These are phyloP conservation scores for Lacerta viridis DNA, from an alignment of 2,797 vertebrate species.

Conservation along the genomic window DNA sequence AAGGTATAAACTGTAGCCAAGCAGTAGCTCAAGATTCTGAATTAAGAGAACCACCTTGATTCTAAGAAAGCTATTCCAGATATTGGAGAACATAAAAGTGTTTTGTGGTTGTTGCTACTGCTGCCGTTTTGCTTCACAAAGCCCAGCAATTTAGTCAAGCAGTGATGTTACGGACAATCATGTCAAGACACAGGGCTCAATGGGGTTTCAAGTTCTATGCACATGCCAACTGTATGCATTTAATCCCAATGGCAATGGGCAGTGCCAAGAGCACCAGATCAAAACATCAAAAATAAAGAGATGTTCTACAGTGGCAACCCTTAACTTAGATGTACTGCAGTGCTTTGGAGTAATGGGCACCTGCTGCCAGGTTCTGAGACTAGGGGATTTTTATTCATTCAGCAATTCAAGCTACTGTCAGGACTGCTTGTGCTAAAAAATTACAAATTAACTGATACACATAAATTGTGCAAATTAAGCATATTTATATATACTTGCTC, in stretches of 20 bases:
- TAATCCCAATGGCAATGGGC: background rate
- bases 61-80: background rate
- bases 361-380: background rate
- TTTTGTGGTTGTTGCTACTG: too few relatives aligned
- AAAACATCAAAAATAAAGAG: background rate
- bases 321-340: background rate
- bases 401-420: background rate
- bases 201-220: background rate
- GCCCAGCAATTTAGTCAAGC: background rate
- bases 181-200: background rate
- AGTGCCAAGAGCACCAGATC: background rate
- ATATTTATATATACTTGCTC: background rate
- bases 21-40: background rate
- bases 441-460: background rate
- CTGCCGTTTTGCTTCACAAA: background rate
- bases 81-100: background rate
- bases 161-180: background rate
- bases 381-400: background rate
- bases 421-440: background rate
- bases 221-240: background rate
- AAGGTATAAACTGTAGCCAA: background rate
- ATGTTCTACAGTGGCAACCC: background rate
- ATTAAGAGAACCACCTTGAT: background rate
- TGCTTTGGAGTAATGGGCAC: background rate
- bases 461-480: background rate